Base-by-base conservation (phyloP, 53 echinoderm and acorn worm species). In the Apostichopus leukothele region DNA sequence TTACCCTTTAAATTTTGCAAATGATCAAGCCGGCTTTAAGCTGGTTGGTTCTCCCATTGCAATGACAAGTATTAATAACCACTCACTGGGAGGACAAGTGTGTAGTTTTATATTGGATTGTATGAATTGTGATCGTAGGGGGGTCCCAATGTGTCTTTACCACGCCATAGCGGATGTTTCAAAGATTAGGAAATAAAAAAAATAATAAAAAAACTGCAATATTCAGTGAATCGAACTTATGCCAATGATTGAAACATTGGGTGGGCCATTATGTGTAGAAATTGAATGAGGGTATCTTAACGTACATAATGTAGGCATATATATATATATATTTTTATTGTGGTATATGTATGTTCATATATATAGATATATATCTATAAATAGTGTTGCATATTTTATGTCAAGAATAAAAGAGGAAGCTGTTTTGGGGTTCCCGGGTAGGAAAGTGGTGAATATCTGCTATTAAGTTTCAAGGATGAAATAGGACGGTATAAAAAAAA, bases 61-160 rank as follows among this genome's bases (percentile, higher is more conserved):
- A 81, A 21, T 81, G 81, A 81, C 81, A 81, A 52, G 59, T 81
- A 81, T 59, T 81, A 81, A 81, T 81, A 81, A 52, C 81, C 81
- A 71, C 71, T 71, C 71, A 5, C 71, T 6, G 71, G 6, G 71
- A 71, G 71, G 18, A 71, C 71, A 71, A 71, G 71, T 71, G 71
- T 4, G 5, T 39, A 39, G 39, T 39, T 39, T 39, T 71, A n/a
- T 71, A 71, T 71, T 71, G 71, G 18, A 71, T 71, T 19, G 71
- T 19, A 71, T n/a, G 20, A 19, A 71, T 14, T 19, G 6, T 6
- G 20, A 71, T n/a, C n/a, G 18, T 71, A 71, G 39, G 71, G 71
- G 71, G 71, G 71, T 71, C 71, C 71, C 71, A 71, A 71, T 71
- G 71, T 71, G 71, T 71, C 71, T 71, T 71, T 71, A 71, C 71